Evolutionary conservation across 2,797 vertebrate genomes (phyloP).

Genomic region (Sebastes kiyomatsui): DNA sequence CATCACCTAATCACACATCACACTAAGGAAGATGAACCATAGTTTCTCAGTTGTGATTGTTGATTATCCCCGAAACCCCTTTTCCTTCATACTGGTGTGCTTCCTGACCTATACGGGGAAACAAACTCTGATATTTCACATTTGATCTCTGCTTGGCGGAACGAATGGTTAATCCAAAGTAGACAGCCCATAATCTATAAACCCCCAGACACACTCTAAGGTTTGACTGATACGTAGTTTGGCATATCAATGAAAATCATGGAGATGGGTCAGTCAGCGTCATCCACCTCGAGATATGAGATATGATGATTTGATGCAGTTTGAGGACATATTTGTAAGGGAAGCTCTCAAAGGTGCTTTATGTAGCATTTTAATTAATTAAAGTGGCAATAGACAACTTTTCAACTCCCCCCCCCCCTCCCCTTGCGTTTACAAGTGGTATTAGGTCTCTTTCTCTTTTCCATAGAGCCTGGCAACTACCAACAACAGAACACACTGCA

Average conservation of each 20-base stretch:
- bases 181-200: constrained; percentile 26
- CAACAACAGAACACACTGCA: too few species aligned
- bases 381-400: background rate
- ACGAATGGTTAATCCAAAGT: constrained; percentile 91
- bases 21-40: constrained; percentile 76
- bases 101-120: background rate
- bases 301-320: background rate
- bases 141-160: constrained; percentile 85
- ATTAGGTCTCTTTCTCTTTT: too few species aligned
- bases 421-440: too few species aligned
- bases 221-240: background rate
- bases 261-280: background rate
- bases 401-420: too few species aligned
- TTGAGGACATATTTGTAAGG: background rate
- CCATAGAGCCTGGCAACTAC: too few species aligned
- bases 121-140: constrained; percentile 42
- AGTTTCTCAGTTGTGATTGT: constrained; percentile 34
- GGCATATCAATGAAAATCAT: background rate
- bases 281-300: background rate
- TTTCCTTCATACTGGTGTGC: constrained; percentile 15
- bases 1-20: constrained; percentile 72
- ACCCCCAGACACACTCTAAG: constrained; percentile 50
- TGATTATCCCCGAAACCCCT: background rate
- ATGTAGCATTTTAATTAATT: background rate
- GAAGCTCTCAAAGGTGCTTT: background rate